Conservation (phyloP, 1,140 invertebrate genomes). For the Pseudachorutes palmiensis region DNA sequence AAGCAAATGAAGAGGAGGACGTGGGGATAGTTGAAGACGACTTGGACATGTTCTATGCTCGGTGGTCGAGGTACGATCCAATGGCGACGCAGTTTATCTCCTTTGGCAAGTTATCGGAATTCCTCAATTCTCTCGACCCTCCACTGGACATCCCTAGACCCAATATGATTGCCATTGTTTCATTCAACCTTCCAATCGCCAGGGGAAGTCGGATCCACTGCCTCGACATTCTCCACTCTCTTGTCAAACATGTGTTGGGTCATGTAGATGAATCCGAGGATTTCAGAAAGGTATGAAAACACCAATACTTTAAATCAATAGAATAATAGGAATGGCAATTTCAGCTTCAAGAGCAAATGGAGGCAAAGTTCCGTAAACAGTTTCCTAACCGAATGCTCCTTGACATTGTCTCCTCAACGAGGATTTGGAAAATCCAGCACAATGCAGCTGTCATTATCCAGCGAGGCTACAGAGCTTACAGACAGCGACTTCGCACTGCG, state of each 20-base stretch:
- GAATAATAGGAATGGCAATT: constrained; percentile 6
- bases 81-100: constrained; percentile 92
- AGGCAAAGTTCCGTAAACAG: constrained; percentile 90
- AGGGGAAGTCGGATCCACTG: constrained; percentile 93
- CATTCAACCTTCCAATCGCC: constrained; percentile 91
- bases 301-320: too few species aligned
- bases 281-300: constrained; percentile 68
- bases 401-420: constrained; percentile 85
- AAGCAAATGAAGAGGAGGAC: constrained; percentile 92
- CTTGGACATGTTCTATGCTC: constrained; percentile 93
- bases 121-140: constrained; percentile 85
- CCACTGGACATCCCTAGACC: constrained; percentile 82
- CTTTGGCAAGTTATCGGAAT: constrained; percentile 85
- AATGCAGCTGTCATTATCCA: constrained; percentile 85
- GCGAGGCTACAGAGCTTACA: constrained; percentile 63
- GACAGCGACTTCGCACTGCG: too few species aligned
- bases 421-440: constrained; percentile 90
- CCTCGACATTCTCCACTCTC: constrained; percentile 84
- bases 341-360: constrained; percentile 77
- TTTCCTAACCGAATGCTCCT: constrained; percentile 89
- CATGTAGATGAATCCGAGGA: constrained; percentile 91
- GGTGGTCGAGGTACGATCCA: constrained; percentile 95
- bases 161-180: constrained; percentile 87
- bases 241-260: constrained; percentile 86
- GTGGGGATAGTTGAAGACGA: constrained; percentile 95